Base-by-base conservation (phyloP, 1,140 invertebrate species). In the Diabrotica undecimpunctata region DNA sequence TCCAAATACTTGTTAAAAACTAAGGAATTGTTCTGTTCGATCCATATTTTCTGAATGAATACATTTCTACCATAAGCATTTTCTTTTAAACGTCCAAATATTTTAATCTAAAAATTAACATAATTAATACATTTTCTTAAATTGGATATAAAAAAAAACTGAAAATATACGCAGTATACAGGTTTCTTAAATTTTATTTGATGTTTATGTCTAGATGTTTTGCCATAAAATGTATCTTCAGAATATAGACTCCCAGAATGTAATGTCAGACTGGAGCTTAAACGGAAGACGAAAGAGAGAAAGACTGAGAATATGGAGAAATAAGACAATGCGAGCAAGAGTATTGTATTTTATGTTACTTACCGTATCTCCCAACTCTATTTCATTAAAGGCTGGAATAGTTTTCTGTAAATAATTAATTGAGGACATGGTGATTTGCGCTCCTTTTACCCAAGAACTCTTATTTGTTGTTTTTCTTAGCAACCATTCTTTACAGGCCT, bases 311-410 rank as follows among this genome's bases (percentile, higher is more conserved):
- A 25, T 25, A 25, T 25, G 1, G 4, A 25, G 25, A 25, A 25
- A 25, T 25, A 4, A 25, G 25, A 25, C 25, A 25, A 25, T 25
- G 25, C 1, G 25, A 25, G 25, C 25, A 25, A 25, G 25, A 25
- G 25, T 25, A 25, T 25, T 25, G 25, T 25, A 25, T 25, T 25
- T 25, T 25, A 25, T 4, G 4, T 25, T 25, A 25, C 61, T 62
- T 54, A 62, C 61, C 35, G 52, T 62, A 54, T 54, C 52, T 10
- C 61, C 61, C 35, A 62, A 12, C 37, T 54, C 36, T 8, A 62
- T 35, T 8, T 62, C 53, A 54, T 37, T 12, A 12, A 54, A 62
- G 5, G 12, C 8, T 25, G 61, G 61, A 10, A 54, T 39, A 41
- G 11, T 9, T n/a, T 41, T 62, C n/a, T 39, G 13, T 38, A 62